Evolutionary conservation across 2,113 vertebrate genomes (phyloP).

Genomic region (Takifugu bimaculatus): DNA sequence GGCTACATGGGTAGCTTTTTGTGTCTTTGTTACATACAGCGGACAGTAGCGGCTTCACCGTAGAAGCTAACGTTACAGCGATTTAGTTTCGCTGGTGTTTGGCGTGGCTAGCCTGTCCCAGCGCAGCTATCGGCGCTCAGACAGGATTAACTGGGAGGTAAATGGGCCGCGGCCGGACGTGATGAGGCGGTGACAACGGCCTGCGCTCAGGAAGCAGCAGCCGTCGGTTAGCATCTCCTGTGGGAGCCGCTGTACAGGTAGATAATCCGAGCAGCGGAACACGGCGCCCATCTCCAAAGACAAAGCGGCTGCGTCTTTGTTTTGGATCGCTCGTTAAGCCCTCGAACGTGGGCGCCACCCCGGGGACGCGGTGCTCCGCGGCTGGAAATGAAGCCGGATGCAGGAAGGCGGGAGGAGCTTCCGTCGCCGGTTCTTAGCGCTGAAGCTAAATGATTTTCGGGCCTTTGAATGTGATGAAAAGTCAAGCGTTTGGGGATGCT

Average conservation of each 20-base stretch:
- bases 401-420: slow-evolving; percentile 14
- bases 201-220: slow-evolving; percentile 40
- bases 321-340: slow-evolving; percentile 41
- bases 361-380: slow-evolving; percentile 7
- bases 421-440: slow-evolving; percentile 1
- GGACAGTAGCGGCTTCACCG: background rate
- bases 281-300: slow-evolving; percentile 1
- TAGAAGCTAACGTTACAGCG: background rate
- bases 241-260: slow-evolving; percentile 23
- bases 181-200: slow-evolving; percentile 54
- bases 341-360: slow-evolving; percentile 27
- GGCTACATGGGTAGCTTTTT: slow-evolving; percentile 18
- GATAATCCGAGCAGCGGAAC: slow-evolving; percentile 8
- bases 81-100: slow-evolving; percentile 28
- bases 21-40: slow-evolving; percentile 17
- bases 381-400: slow-evolving; percentile 20
- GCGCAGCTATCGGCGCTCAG: slow-evolving; percentile 40
- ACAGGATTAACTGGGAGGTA: slow-evolving; percentile 55
- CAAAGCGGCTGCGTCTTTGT: slow-evolving; percentile 31
- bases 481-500: too few species aligned
- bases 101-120: slow-evolving; percentile 38
- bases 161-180: slow-evolving; percentile 63
- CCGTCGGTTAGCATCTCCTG: slow-evolving; percentile 29
- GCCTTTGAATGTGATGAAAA: too few species aligned
- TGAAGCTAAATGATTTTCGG: too few species aligned